Evolutionary conservation across 2,888 invertebrate species (phyloP), one percentile per base, ranked within the genome.

Genomic region (Acrobasis suavella): DNA sequence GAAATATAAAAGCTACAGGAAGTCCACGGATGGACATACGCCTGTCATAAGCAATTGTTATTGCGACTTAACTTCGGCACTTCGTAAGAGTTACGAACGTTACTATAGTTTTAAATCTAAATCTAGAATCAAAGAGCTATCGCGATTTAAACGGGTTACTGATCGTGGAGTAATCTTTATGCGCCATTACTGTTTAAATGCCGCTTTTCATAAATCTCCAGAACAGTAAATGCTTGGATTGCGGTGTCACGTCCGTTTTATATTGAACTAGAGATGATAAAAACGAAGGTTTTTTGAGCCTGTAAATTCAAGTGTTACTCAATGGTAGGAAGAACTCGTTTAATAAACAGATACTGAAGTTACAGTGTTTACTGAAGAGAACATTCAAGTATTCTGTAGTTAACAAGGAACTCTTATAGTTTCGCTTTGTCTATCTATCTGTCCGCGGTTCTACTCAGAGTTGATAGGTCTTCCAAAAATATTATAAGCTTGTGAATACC

Each of bases 141-240:
- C 37, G 39, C 1, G 55, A 56, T 22, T 42, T 22, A 22, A 56
- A 55, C 16, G 42, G 42, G 16, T 3, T 32, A 16, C 9, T 55
- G 55, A 55, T 55, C 55, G 15, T 16, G 6, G 12, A 42, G 55
- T 39, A 56, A 56, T 42, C 22, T 56, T 56, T 46, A n/a, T 22
- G 16, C 56, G 39, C 42, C 56, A 42, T 56, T 56, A 56, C 56
- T 56, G 56, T 56, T 56, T 56, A 56, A 42, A 56, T 56, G 22
- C 8, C 17, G 56, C 46, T 6, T 22, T 56, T 56, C 56, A 22
- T 56, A 56, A 42, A 56, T 56, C 56, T 56, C 16, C 6, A 8
- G 17, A 42, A 42, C 42, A 42, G 22, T 56, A 56, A 42, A 56
- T 56, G 17, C 56, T 56, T 42, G 42, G 56, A 56, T 56, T 10